Evolutionary conservation across 1,140 invertebrate genomes (phyloP), one percentile per base, ranked within the genome.

Genomic region (Nymphalis io): DNA sequence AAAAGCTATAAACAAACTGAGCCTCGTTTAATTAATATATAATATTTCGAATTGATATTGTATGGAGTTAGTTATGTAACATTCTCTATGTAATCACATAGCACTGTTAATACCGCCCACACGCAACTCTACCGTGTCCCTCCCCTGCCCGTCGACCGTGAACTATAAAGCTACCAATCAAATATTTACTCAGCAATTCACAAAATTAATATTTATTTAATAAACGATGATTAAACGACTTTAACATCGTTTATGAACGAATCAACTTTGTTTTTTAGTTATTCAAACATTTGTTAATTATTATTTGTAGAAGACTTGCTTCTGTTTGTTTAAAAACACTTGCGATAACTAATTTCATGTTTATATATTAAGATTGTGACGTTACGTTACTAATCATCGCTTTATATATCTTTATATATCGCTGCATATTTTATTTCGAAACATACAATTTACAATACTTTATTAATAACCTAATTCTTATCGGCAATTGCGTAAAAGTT

Each of bases 141-240:
- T 62, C 51, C 51, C 68, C 80, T 82, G 57, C 73, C 53, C 60
- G 38, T 44, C 65, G 72, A 78, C 74, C 80, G 79, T 81, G 76
- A 75, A 70, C 53, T 61, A 66, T 38, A 64, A 46, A 60, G 57
- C 53, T 27, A 53, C 68, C 69, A 42, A 65, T 65, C 77, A 72
- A 79, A 81, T 77, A 81, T 83, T 81, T 80, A 72, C 77, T 58
- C 60, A 59, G 70, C 81, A 76, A 83, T 84, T 77, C 78, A 73
- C 66, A 60, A 77, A 78, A 82, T 85, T 82, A 85, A 85, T 85
- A 83, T 82, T 85, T 82, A 76, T 76, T 73, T 60, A 72, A 78
- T 70, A 60, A 74, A 63, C 69, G 69, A 64, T 74, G 69, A 74
- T 76, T 76, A 76, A 76, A 68, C 66, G 72, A 58, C 62, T 71